A percentile compares a stretch with the other conserved stretches of the same genome.
These are phyloP conservation scores for Pterophyllum scalare DNA, from an alignment of 2,113 vertebrate genomes.

Conservation along the genomic window DNA sequence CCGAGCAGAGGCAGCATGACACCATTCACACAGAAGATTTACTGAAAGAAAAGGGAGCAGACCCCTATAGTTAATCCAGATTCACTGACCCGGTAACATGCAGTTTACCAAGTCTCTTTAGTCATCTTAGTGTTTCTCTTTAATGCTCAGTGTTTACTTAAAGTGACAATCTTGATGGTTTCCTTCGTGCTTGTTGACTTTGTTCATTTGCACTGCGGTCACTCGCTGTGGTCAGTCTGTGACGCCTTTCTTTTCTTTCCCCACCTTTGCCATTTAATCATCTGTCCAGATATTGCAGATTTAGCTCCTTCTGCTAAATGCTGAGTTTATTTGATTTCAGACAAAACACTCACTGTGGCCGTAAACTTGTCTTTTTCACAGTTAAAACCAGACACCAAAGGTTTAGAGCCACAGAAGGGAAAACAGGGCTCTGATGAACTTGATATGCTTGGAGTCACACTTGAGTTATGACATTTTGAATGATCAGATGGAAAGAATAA, in stretches of 20 bases:
- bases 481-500: conserved; percentile 6
- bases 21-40: conserved; percentile 44
- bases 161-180: neutral
- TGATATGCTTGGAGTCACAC: neutral
- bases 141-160: neutral
- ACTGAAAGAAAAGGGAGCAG: conserved; percentile 28
- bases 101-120: conserved; percentile 2
- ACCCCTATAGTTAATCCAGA: conserved; percentile 28
- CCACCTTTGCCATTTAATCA: neutral
- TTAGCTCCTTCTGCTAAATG: neutral
- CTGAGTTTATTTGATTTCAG: neutral
- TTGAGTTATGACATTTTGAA: neutral
- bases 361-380: neutral
- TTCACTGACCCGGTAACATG: conserved; percentile 11
- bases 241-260: neutral
- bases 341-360: neutral
- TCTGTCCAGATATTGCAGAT: neutral
- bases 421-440: neutral
- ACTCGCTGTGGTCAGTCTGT: neutral
- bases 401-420: neutral
- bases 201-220: neutral
- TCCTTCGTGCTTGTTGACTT: neutral
- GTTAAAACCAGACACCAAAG: neutral
- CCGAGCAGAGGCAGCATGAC: conserved; percentile 42
- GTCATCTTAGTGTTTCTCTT: conserved; percentile 1